Base-by-base conservation (phyloP, 2,797 vertebrate species). In the Danionella dracula region DNA sequence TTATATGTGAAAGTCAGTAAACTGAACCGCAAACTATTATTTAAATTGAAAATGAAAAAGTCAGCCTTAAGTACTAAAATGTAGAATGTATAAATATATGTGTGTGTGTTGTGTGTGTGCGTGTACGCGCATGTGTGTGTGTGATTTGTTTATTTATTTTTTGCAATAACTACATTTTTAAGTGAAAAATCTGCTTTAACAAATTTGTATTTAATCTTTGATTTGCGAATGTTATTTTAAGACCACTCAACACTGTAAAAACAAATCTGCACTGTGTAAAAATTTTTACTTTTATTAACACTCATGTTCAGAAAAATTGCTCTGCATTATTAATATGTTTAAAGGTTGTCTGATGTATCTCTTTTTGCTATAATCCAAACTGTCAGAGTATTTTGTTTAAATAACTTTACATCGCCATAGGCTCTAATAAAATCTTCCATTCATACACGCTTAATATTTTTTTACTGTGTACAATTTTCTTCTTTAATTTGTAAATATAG, bases 291-390 rank as follows among this genome's bases (percentile, higher is more conserved):
- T 29, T 32, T 32, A 16, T 53, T 42, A 23, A 19, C 17, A 4
- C 35, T 40, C 45, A 62, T n/a, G 35, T 38, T 61, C 48, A 63
- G 37, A 53, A 51, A n/a, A 42, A 12, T 23, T 46, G 32, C 40
- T 46, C 45, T 59, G 34, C 56, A 35, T 59, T 27, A 45, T 59
- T 46, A 60, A 60, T 60, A 21, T 41, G 31, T 60, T 34, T 45
- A 46, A 60, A 35, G 31, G 27, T 12, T 8, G 15, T 31, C 46
- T 41, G 20, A 50, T 62, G 27, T 19, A 38, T 62, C 46, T 54
- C 27, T 61, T 15, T 54, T 21, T 21, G 12, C 49, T n/a, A 10
- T 4, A 21, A 20, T 44, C n/a, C 13, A 42, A 44, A 53, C 49
- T 42, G 29, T 42, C 48, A 42, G 21, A 64, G 38, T 53, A 37